These are phyloP conservation scores for Cremastobaeus sp. DNA, from an alignment of 2,888 invertebrate species.

Conservation along the genomic window DNA sequence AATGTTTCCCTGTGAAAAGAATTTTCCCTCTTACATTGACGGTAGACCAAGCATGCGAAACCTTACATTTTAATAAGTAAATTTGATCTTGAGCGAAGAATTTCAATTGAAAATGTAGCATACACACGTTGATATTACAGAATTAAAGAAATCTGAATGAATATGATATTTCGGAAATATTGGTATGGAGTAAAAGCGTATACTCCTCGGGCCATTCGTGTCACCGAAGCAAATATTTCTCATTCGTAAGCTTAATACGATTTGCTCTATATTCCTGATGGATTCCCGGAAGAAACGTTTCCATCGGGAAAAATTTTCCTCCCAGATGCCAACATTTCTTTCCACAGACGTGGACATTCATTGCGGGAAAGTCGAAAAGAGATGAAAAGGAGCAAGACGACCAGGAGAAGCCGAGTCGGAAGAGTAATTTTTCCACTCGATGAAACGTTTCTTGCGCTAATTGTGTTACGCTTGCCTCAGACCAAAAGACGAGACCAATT, in stretches of 20 bases:
- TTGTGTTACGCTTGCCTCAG: conserved; percentile 49
- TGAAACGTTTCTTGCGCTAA: conserved; percentile 58
- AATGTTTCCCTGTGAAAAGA: no score
- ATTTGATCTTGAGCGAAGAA: conserved; percentile 7
- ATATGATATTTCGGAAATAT: conserved; percentile 42
- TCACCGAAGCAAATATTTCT: conserved; percentile 56
- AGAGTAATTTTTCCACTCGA: conserved; percentile 59
- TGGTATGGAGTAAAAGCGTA: conserved; percentile 20
- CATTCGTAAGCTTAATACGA: conserved; percentile 53
- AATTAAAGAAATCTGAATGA: conserved; percentile 45
- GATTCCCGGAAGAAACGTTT: conserved; percentile 50
- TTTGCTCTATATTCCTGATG: conserved; percentile 52
- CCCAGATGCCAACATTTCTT: conserved; percentile 51
- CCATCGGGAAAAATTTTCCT: conserved; percentile 56
- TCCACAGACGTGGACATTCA: conserved; percentile 53
- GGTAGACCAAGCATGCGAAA: neutral
- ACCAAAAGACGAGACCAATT: conserved; percentile 39
- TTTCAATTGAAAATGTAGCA: conserved; percentile 11
- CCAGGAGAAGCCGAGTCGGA: conserved; percentile 41
- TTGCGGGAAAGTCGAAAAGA: conserved; percentile 45
- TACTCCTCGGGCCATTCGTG: conserved; percentile 49
- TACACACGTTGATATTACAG: conserved; percentile 17
- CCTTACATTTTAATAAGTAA: conserved; percentile 16
- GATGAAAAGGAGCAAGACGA: conserved; percentile 39
- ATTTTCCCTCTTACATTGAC: neutral